phyloP scores from a whole-genome alignment of 2,797 vertebrate genomes.

The Remorina albescens region DNA sequence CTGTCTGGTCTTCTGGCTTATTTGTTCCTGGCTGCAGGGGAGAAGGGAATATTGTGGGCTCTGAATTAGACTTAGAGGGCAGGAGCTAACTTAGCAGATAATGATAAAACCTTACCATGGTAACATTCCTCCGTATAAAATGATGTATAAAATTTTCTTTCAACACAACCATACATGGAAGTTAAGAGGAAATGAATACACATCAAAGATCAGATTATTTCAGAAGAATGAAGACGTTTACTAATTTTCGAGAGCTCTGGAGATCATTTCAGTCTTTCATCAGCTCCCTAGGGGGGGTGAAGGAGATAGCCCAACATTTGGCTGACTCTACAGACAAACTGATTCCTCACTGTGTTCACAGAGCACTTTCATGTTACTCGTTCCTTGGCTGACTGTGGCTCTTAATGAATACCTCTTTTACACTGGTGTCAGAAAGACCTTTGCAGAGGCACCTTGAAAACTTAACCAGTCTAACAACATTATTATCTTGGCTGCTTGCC shows the following conservation, averaged over 20 bases:
- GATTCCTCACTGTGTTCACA: slow-evolving; percentile 24
- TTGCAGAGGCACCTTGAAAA: slow-evolving; percentile 48
- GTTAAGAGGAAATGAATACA: not conserved
- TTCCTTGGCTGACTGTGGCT: slow-evolving; percentile 38
- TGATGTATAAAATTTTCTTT: not conserved
- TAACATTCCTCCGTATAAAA: not conserved
- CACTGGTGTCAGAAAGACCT: slow-evolving; percentile 34
- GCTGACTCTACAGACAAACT: slow-evolving; percentile 9
- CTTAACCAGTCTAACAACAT: slow-evolving; percentile 26
- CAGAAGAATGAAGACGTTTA: not conserved
- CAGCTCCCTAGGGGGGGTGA: slow-evolving; percentile 9
- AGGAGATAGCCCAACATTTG: slow-evolving; percentile 1
- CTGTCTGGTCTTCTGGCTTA: not conserved
- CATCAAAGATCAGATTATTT: not conserved
- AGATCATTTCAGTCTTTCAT: slow-evolving; percentile 4
- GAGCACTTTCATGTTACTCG: slow-evolving; percentile 20
- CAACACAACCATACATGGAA: not conserved
- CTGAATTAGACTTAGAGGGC: not conserved
- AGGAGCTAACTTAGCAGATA: not conserved
- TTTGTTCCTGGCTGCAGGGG: not conserved
- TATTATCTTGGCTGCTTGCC: slow-evolving; percentile 25
- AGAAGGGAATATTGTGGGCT: not conserved
- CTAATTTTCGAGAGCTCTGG: slow-evolving; percentile 8
- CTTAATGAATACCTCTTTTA: slow-evolving; percentile 47
- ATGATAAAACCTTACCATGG: not conserved